phyloP scores from a whole-genome alignment of 2,113 vertebrate genomes.

The Ceuthmochares aereus region DNA sequence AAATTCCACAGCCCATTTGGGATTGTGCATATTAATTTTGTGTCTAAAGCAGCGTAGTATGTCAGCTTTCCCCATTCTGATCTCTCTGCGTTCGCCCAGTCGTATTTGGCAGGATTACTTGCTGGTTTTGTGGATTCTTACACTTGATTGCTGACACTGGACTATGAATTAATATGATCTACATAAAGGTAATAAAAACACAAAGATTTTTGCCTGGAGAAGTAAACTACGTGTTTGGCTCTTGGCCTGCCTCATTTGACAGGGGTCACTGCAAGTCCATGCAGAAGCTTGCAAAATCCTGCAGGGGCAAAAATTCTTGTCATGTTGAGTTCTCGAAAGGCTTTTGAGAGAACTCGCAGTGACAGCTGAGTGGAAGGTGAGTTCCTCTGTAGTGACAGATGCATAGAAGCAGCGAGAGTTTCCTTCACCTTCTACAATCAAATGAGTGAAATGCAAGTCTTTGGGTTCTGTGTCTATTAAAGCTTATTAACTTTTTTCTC shows the following conservation, averaged over 20 bases:
- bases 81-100: background rate
- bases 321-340: background rate
- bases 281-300: background rate
- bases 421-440: background rate
- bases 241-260: background rate
- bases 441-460: background rate
- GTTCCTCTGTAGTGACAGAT: slow-evolving; percentile 31
- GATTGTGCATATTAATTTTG: slow-evolving; percentile 1
- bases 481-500: slow-evolving; percentile 47
- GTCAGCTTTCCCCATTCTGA: background rate
- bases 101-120: background rate
- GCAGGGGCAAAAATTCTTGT: background rate
- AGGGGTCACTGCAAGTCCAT: background rate
- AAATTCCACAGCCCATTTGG: slow-evolving; percentile 29
- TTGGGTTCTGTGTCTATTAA: background rate
- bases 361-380: slow-evolving; percentile 38
- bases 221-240: background rate
- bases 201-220: background rate
- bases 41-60: background rate
- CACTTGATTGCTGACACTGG: background rate
- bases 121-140: slow-evolving; percentile 11
- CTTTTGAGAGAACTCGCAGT: background rate
- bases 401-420: background rate
- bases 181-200: background rate
- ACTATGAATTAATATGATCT: background rate